These are phyloP conservation scores for Eupeodes latifasciatus DNA, from an alignment of 2,888 invertebrate genomes.

Conservation along the genomic window DNA sequence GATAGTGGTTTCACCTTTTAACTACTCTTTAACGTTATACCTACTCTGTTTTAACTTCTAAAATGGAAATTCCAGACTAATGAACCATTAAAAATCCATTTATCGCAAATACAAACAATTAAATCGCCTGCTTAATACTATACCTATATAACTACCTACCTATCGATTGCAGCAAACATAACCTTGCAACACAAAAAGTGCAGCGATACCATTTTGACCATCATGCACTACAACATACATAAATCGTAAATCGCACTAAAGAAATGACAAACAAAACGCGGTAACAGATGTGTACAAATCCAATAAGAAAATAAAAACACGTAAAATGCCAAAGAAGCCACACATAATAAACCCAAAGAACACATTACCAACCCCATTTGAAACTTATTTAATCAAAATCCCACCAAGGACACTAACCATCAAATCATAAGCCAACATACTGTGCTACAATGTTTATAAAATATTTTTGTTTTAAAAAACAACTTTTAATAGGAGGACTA, in stretches of 20 bases:
- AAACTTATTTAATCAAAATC: slow-evolving; percentile 21
- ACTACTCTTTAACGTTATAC: background rate
- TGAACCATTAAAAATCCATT: slow-evolving; percentile 16
- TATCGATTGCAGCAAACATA: background rate
- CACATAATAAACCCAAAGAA: background rate
- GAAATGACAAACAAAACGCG: slow-evolving; percentile 4
- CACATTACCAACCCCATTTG: slow-evolving; percentile 4
- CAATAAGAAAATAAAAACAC: slow-evolving; percentile 10
- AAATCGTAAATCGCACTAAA: background rate
- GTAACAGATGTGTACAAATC: slow-evolving; percentile 16
- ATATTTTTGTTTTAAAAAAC: no score
- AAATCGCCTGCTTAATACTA: no score
- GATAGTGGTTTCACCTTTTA: background rate
- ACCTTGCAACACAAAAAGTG: slow-evolving; percentile 37
- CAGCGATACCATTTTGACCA: slow-evolving; percentile 2
- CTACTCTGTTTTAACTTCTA: background rate
- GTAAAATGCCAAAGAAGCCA: slow-evolving; percentile 31
- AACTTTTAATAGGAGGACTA: no score
- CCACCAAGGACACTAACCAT: background rate
- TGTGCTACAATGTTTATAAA: background rate
- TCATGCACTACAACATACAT: background rate
- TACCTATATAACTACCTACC: no score
- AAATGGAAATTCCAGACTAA: slow-evolving; percentile 28
- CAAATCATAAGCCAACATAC: no score
- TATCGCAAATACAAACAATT: no score